These are phyloP conservation scores for Enteromius radiatus DNA, from an alignment of 2,797 vertebrate species.

Conservation along the genomic window DNA sequence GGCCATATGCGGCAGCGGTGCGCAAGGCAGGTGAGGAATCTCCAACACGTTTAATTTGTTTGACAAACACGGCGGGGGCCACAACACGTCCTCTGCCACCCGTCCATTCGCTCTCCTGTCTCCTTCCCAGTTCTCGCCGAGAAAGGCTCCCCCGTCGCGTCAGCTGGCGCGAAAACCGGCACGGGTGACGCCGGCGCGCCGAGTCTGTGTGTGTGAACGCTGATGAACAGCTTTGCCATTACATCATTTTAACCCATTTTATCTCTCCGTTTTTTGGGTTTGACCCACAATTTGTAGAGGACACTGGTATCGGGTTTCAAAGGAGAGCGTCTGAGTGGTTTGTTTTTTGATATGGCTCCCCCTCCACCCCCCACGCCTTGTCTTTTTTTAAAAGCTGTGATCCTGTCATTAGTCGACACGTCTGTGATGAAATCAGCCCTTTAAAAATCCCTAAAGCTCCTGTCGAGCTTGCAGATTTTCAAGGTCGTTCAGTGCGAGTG, in stretches of 20 bases:
- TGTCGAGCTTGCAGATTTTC: slow-evolving; percentile 47
- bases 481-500: slow-evolving; percentile 49
- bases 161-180: slow-evolving; percentile 52
- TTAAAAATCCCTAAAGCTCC: slow-evolving; percentile 55
- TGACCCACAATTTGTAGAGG: slow-evolving; percentile 49
- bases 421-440: slow-evolving; percentile 51
- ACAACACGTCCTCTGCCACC: slow-evolving; percentile 80
- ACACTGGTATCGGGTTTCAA: slow-evolving; percentile 53
- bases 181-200: slow-evolving; percentile 36
- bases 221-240: slow-evolving; percentile 46
- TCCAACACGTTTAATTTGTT: slow-evolving; percentile 95
- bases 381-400: slow-evolving; percentile 44
- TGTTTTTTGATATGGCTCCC: slow-evolving; percentile 48
- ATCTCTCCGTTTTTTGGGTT: slow-evolving; percentile 32
- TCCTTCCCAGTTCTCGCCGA: slow-evolving; percentile 61
- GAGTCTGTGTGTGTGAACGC: slow-evolving; percentile 1
- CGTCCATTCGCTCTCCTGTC: slow-evolving; percentile 71
- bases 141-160: slow-evolving; percentile 54
- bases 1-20: slow-evolving; percentile 89
- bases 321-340: slow-evolving; percentile 47
- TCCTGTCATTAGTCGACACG: slow-evolving; percentile 56
- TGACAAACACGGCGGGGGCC: slow-evolving; percentile 89
- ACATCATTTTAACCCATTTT: slow-evolving; percentile 52
- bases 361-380: slow-evolving; percentile 27
- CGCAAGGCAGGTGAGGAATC: slow-evolving; percentile 91